phyloP scores from a whole-genome alignment of 1,140 invertebrate species.

The Brachionus rotundiformis region DNA sequence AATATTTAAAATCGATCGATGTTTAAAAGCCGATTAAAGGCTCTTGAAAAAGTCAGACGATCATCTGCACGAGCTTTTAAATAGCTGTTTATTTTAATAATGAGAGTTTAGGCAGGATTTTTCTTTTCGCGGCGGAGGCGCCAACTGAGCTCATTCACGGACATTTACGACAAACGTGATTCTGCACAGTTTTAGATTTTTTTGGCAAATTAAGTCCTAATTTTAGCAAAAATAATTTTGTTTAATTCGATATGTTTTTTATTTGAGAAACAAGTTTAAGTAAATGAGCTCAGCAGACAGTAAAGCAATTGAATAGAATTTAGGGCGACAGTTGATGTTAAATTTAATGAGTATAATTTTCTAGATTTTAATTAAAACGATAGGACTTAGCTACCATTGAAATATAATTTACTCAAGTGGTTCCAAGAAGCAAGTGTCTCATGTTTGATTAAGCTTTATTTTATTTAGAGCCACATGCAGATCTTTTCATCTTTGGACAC shows the following conservation, averaged over 20 bases:
- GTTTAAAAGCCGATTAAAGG: background rate
- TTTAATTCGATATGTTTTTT: slow-evolving; percentile 27
- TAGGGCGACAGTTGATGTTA: slow-evolving; percentile 38
- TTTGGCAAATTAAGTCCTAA: slow-evolving; percentile 29
- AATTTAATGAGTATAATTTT: background rate
- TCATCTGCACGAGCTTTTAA: background rate
- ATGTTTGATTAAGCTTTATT: slow-evolving; percentile 23
- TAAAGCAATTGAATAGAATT: slow-evolving; percentile 36
- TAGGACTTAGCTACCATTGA: background rate
- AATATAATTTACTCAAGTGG: slow-evolving; percentile 20
- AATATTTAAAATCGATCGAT: background rate
- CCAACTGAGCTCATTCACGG: background rate
- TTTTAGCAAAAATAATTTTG: background rate
- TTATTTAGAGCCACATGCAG: slow-evolving; percentile 23
- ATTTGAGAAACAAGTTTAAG: background rate
- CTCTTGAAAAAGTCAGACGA: background rate
- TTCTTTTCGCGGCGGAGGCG: background rate
- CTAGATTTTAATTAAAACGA: slow-evolving; percentile 44
- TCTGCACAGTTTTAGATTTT: background rate
- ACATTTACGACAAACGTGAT: background rate
- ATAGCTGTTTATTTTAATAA: background rate
- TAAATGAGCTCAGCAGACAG: slow-evolving; percentile 39
- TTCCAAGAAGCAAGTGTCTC: slow-evolving; percentile 23
- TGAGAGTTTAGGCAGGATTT: background rate
- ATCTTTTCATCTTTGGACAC: background rate